phyloP scores from a whole-genome alignment of 2,797 vertebrate species.

The Falco peregrinus region DNA sequence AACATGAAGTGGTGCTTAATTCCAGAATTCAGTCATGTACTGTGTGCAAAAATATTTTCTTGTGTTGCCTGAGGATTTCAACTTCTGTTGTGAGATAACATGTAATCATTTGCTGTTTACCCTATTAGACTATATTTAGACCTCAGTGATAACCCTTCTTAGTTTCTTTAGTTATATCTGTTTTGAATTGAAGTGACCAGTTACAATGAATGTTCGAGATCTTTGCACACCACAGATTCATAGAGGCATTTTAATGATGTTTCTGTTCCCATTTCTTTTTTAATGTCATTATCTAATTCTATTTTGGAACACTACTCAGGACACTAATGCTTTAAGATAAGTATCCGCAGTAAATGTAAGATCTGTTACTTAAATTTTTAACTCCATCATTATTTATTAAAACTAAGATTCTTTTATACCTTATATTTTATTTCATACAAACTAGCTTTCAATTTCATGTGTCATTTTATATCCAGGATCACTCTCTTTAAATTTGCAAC shows the following conservation, averaged over 20 bases:
- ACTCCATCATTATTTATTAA: neutral
- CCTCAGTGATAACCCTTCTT: neutral
- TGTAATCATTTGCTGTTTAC: neutral
- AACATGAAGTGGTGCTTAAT: neutral
- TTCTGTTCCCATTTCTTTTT: neutral
- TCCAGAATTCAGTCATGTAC: neutral
- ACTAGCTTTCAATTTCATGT: neutral
- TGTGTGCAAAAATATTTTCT: neutral
- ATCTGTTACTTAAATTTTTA: neutral
- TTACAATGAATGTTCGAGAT: neutral
- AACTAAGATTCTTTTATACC: neutral
- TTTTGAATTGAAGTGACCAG: neutral
- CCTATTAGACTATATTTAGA: neutral
- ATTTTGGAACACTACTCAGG: neutral
- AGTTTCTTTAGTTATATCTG: neutral
- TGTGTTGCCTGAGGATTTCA: neutral
- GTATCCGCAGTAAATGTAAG: neutral
- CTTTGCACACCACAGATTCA: neutral
- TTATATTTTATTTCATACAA: neutral
- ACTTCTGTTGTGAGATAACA: neutral
- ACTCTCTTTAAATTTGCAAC: neutral
- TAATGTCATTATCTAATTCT: neutral
- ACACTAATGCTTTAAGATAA: neutral
- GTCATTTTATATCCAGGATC: neutral
- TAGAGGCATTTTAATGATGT: neutral